Evolutionary conservation across 2,797 vertebrate genomes (phyloP), one percentile per base, ranked within the genome.

Genomic region (Hylomyscus alleni): DNA sequence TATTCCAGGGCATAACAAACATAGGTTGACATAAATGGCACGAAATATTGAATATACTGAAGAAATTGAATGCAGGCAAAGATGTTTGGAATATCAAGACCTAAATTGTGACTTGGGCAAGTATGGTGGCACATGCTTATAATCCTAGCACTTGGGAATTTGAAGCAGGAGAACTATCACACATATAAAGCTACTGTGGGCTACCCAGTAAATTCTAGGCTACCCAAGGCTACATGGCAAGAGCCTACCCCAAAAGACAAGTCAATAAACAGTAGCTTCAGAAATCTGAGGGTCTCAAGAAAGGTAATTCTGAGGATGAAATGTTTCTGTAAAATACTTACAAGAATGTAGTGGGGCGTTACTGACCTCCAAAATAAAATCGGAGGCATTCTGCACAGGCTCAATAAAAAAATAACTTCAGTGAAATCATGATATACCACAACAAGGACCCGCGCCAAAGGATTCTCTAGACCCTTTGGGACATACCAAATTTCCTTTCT

Each of bases 401-500:
- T 92, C 47, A 67, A 37, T 90, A 92, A 14, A 94, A 95, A 96
- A 94, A 92, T 15, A 95, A 94, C 40, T 86, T 94, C 89, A 76
- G 58, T 97, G 82, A 96, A 93, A 96, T 96, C 83, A 97, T 94
- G 81, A 97, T 50, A 60, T 75, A 90, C 9, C 10, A 84, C 14
- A 89, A 37, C 37, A 91, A 87, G 69, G 47, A 93, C 62, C 69
- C 37, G 95, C 40, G 65, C 65, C 90, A 97, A 96, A 96, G 73
- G 92, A 92, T 93, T 93, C 81, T 93, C 84, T 44, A 95, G 95
- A 96, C 77, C 31, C 88, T 86, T 86, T 34, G 81, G 95, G 73
- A 92, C 62, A 81, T 52, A 94, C 15, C 40, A 94, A 96, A 94
- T 96, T 96, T 97, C 44, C 82, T 95, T 97, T 96, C 85, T 72